Base-by-base conservation (phyloP, 2,113 vertebrate genomes). In the Buteo buteo region DNA sequence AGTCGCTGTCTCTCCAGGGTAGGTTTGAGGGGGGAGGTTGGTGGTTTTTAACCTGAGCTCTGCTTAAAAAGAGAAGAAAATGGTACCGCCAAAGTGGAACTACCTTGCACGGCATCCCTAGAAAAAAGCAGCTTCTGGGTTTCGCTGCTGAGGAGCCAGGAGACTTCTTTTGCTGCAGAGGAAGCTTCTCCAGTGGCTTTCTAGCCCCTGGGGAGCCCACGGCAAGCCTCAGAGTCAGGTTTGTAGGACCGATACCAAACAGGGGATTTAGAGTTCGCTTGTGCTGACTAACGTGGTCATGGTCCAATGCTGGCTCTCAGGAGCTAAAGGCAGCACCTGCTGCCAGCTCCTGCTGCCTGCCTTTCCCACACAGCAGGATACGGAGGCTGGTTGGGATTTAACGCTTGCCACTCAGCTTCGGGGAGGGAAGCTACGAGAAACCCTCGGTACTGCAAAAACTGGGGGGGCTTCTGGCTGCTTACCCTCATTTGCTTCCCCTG, bases 291-390 rank as follows among this genome's bases (percentile, higher is more conserved):
- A 62, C 1, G 0, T 16, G 16, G 57, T 66, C 34, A 0, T 16
- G n/a, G 50, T 65, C 42, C 64, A 44, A 0, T 2, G 4, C 10
- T 3, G 77, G 47, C 69, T 82, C 42, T 4, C 1, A 13, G 50
- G n/a, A 81, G 28, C 21, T 62, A 13, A 81, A 58, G 49, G 59
- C 83, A 86, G 25, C 49, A 10, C 14, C 64, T 82, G 69, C 70
- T 88, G 45, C 36, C 74, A 12, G 54, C n/a, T 86, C 42, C 57
- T 36, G 50, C 69, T 69, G 62, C 49, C 24, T 8, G 26, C 22
- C 52, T 47, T 78, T n/a, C 36, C 49, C 36, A 19, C 4, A 1
- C 0, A 0, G 36, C 5, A 1, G 8, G 16, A 21, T 64, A 0
- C 9, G 38, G 34, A 16, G 17, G 5, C 26, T 12, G 3, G 14